Percentiles rank a stretch among this genome's conserved stretches.
phyloP scores from a whole-genome alignment of 2,113 vertebrate species.

The Psilopsiagon aurifrons region DNA sequence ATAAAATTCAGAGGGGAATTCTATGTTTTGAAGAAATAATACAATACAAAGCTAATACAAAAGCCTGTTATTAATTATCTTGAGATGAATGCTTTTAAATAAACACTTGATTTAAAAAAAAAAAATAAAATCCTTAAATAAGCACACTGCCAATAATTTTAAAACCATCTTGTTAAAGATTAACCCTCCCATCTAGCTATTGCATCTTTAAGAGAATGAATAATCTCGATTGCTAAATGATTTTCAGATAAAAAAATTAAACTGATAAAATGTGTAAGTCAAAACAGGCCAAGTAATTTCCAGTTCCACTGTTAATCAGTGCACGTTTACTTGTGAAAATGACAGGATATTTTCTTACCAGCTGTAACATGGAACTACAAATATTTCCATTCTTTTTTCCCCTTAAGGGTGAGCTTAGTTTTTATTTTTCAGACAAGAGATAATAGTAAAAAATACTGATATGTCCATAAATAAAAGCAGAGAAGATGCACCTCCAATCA shows the following conservation, averaged over 20 bases:
- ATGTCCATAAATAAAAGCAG: neutral
- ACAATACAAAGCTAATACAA: neutral
- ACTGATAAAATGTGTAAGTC: neutral
- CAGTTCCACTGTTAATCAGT: neutral
- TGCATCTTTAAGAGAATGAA: neutral
- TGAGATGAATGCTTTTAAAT: neutral
- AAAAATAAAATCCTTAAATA: neutral
- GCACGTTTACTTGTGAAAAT: fast-evolving
- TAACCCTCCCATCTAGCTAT: neutral
- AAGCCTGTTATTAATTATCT: neutral
- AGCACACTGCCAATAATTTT: neutral
- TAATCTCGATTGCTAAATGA: neutral
- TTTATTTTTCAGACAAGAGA: neutral
- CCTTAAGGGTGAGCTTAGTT: fast-evolving
- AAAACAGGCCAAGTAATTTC: neutral
- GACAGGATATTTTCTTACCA: neutral
- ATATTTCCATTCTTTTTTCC: neutral
- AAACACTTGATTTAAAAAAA: neutral
- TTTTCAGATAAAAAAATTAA: neutral
- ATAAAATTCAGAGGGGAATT: neutral
- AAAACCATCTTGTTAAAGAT: neutral
- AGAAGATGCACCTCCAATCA: neutral
- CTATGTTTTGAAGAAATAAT: neutral
- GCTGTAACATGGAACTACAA: fast-evolving
- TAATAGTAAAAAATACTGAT: neutral